Evolutionary conservation across 1,140 invertebrate species (phyloP), one percentile per base, ranked within the genome.

Genomic region (Pissodes strobi): DNA sequence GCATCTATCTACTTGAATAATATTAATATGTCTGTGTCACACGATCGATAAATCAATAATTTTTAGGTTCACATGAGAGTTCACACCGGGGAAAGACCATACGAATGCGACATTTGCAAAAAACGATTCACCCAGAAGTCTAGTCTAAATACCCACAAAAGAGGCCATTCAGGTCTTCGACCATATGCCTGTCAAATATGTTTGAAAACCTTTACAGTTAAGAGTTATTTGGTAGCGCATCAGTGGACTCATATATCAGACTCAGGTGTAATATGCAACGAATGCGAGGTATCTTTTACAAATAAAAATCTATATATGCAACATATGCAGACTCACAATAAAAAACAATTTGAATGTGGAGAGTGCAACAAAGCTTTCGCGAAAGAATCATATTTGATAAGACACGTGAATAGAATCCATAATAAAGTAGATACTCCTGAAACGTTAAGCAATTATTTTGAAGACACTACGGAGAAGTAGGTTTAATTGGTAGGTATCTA

Each of bases 91-190:
- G 89, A 91, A 77, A 81, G 86, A 66, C 90, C 90, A 22, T 92
- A 88, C 80, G 84, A 87, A 80, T 93, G 91, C 79, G 86, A 88
- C 73, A 81, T 87, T 72, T 89, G 88, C 78, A 83, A 88, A 74
- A 89, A 89, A 78, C 81, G 87, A 76, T 90, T 90, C 80, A 88
- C 87, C 56, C 87, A 90, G 78, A 90, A 90, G 81, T 89, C 87
- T 72, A 89, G 88, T 78, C 79, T 90, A 69, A 87, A 91, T 81
- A 91, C 91, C 74, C 91, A 93, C 82, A 90, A 91, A 79, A 83
- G 90, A 70, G 89, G 90, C 73, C 90, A 92, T 77, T 90, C 88
- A 56, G 90, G 90, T 69, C 88, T 91, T 75, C 80, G 87, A 63
- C 90, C 90, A 21, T 92, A 88, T 80, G 83, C 86, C 79, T 93